A percentile compares a stretch with the other conserved stretches of the same genome.
phyloP scores from a whole-genome alignment of 2,113 vertebrate species.

The Vicugna pacos region DNA sequence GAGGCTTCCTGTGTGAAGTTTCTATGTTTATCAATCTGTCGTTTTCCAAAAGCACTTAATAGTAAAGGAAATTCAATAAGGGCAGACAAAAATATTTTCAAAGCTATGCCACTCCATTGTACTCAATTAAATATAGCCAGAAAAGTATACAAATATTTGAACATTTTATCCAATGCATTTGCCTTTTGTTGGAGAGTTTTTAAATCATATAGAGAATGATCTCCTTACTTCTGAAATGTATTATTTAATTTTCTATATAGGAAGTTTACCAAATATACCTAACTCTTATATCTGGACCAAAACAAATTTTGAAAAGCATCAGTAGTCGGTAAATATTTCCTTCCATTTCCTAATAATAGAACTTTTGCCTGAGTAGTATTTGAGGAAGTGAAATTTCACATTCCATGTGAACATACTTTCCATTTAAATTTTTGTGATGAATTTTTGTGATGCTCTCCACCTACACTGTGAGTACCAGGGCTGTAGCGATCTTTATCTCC shows the following conservation, averaged over 20 bases:
- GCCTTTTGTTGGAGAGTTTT: background rate
- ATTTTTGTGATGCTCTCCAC: background rate
- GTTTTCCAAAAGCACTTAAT: background rate
- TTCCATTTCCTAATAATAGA: background rate
- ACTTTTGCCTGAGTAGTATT: background rate
- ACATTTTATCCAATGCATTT: background rate
- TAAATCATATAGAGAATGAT: background rate
- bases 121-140: background rate
- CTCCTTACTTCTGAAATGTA: background rate
- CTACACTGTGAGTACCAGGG: no score
- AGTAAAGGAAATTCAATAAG: background rate
- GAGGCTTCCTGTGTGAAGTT: slow-evolving; percentile 34
- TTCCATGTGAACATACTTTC: background rate
- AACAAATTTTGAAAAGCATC: background rate
- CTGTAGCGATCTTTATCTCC: background rate
- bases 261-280: background rate
- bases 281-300: background rate
- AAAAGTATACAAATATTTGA: background rate
- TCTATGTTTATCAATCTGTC: background rate
- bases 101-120: background rate
- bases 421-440: background rate
- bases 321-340: background rate
- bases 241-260: background rate
- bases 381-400: background rate
- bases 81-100: slow-evolving; percentile 25